Conservation (phyloP, 2,888 invertebrate species). For the Beris chalybata region DNA sequence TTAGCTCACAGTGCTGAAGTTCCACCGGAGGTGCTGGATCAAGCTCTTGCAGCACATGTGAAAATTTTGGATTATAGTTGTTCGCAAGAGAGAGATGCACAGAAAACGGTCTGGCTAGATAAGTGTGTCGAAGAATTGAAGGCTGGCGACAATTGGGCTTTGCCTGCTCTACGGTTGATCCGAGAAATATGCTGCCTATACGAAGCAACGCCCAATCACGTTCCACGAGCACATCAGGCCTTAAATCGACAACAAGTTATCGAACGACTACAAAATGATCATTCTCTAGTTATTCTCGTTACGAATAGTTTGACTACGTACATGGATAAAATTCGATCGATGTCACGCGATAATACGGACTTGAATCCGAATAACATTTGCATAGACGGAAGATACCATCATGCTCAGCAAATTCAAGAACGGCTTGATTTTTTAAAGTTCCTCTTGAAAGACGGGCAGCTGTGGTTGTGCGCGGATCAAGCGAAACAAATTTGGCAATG, state of each 20-base stretch:
- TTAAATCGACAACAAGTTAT: constrained; percentile 74
- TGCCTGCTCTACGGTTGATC: constrained; percentile 94
- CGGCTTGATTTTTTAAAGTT: constrained; percentile 90
- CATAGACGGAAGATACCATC: constrained; percentile 88
- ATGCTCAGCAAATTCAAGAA: constrained; percentile 90
- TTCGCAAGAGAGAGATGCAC: constrained; percentile 94
- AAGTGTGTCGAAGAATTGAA: constrained; percentile 95
- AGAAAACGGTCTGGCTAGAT: constrained; percentile 93
- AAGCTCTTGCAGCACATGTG: constrained; percentile 90
- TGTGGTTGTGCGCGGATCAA: constrained; percentile 96
- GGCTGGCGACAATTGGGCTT: constrained; percentile 84
- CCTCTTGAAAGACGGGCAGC: constrained; percentile 90
- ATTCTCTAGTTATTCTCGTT: constrained; percentile 90
- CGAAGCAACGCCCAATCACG: constrained; percentile 65
- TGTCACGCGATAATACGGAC: constrained; percentile 61
- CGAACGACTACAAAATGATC: constrained; percentile 86
- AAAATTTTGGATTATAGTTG: constrained; percentile 98
- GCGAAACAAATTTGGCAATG: constrained; percentile 97
- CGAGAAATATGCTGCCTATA: constrained; percentile 94
- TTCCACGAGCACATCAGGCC: constrained; percentile 54
- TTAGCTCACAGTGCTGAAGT: constrained; percentile 95
- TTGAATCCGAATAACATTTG: constrained; percentile 77
- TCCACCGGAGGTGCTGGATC: constrained; percentile 96
- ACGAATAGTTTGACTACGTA: constrained; percentile 89
- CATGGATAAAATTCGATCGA: constrained; percentile 79